Percentiles rank a stretch among this genome's conserved stretches.
phyloP scores from a whole-genome alignment of 2,797 vertebrate genomes.

The Pangasius macronema region DNA sequence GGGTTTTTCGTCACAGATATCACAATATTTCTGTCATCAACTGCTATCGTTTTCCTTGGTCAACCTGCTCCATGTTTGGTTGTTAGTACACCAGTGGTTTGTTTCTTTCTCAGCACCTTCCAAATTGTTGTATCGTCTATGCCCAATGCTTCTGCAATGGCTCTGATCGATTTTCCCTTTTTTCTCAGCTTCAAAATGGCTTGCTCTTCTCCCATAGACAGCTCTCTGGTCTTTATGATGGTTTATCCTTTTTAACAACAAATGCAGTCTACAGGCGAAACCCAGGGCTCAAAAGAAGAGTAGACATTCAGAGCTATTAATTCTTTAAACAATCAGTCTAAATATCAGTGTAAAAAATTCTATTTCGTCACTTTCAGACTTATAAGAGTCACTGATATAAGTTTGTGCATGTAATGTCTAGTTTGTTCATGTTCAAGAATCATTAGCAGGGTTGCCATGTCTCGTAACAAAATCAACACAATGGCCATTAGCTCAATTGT shows the following conservation, averaged over 20 bases:
- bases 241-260: background rate
- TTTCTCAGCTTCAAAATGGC: background rate
- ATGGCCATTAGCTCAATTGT: background rate
- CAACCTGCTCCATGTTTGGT: background rate
- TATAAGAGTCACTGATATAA: background rate
- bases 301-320: background rate
- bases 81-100: background rate
- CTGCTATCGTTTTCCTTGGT: background rate
- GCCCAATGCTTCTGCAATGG: background rate
- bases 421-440: background rate
- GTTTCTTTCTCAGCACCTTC: background rate
- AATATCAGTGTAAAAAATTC: background rate
- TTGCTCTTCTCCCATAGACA: background rate
- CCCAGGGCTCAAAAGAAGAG: background rate
- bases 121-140: background rate
- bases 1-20: background rate
- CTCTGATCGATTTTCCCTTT: background rate
- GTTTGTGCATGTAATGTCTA: background rate
- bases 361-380: background rate
- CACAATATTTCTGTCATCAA: background rate
- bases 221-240: background rate
- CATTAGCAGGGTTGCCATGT: background rate
- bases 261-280: background rate
- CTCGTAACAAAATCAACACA: background rate
- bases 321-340: background rate